Conservation (phyloP, 2,797 vertebrate species). For the Bovichtus variegatus region DNA sequence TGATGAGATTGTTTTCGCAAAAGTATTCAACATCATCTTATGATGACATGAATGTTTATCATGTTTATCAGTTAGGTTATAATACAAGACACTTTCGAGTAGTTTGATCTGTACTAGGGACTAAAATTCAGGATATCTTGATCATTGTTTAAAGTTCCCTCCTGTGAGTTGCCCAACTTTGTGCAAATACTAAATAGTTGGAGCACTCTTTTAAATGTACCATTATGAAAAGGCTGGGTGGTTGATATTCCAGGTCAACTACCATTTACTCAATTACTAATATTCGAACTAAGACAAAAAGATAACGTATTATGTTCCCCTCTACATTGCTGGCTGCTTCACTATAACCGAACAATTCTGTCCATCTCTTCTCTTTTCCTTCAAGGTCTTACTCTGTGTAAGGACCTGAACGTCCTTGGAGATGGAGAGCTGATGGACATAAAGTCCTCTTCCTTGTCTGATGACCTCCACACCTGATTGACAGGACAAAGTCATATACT, state of each 20-base stretch:
- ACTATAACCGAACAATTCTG: background rate
- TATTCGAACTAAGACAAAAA: background rate
- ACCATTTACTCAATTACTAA: background rate
- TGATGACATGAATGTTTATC: too few relatives aligned
- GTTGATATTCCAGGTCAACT: background rate
- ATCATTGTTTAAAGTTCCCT: background rate
- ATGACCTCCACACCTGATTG: slow-evolving; percentile 34
- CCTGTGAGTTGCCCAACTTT: background rate
- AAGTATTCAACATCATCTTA: background rate
- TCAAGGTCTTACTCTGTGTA: slow-evolving; percentile 20
- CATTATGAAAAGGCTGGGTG: background rate
- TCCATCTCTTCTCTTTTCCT: background rate
- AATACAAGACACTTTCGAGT: too few relatives aligned
- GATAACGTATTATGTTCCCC: background rate
- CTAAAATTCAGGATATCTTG: background rate
- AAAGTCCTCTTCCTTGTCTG: slow-evolving; percentile 20
- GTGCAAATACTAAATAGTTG: background rate
- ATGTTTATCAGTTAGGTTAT: too few relatives aligned
- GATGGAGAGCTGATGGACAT: slow-evolving; percentile 19
- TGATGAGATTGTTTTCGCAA: background rate
- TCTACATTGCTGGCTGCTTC: background rate
- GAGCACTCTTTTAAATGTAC: background rate
- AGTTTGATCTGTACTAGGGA: background rate
- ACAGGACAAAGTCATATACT: slow-evolving; percentile 15
- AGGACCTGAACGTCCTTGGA: slow-evolving; percentile 2